Evolutionary conservation across 2,113 vertebrate species (phyloP), one percentile per base, ranked within the genome.

Genomic region (Hippolais icterina): DNA sequence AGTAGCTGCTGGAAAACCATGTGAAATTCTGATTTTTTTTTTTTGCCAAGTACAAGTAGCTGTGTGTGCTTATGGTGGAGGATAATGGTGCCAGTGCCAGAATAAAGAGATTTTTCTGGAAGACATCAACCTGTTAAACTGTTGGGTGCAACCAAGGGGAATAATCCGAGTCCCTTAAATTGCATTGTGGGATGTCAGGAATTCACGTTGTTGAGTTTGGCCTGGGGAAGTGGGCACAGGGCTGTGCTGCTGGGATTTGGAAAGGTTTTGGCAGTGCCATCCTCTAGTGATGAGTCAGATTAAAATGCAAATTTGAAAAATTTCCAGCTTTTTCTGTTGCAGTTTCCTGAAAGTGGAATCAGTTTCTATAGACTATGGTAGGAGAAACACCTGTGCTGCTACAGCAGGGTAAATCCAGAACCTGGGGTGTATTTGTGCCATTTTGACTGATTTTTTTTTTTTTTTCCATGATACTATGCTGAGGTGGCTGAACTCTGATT

Each of bases 291-390:
- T 28, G 27, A 44, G 24, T n/a, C 27, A 39, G 31, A 15, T 14
- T 57, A 31, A 23, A 12, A 25, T 5, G 5, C 2, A 11, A 49
- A 25, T 6, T 17, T 37, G 12, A 8, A 42, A 54, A 64, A 17
- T 0, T 10, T 18, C 15, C 4, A 16, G 9, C 8, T 71, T 71
- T 83, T 89, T 37, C 31, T 47, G 4, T 6, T 11, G 16, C 13
- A 29, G 0, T 10, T 41, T 28, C 3, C 14, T 35, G 25, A 29
- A 59, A 41, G 12, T 29, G 21, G 5, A 14, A 2, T 53, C 33
- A 82, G 23, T 18, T 69, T 7, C 9, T 19, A 0, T 2, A 10
- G 31, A 0, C 4, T 35, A 1, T 28, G 3, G 4, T 10, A 11
- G 29, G n/a, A 50, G 56, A 19, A 42, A 8, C 13, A 37, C 20